phyloP scores from a whole-genome alignment of 2,888 invertebrate genomes.

The Hololepta plana region DNA sequence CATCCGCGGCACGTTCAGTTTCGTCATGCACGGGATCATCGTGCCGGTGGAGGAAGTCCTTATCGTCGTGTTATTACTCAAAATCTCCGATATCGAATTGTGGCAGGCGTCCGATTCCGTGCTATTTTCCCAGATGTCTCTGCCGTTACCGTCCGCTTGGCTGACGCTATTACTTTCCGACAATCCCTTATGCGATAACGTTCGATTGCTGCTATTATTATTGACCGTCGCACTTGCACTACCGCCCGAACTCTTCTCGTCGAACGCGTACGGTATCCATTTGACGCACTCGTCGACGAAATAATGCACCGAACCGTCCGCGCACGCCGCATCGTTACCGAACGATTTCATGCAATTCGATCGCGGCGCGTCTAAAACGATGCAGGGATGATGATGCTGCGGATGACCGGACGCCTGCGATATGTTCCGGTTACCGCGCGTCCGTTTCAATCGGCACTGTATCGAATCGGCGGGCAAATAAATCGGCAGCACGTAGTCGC shows the following conservation, averaged over 20 bases:
- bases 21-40: constrained; percentile 3
- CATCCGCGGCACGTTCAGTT: too few relatives aligned
- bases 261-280: constrained; percentile 76
- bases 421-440: constrained; percentile 9
- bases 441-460: constrained; percentile 14
- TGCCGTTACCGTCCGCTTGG: too few relatives aligned
- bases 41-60: too few relatives aligned
- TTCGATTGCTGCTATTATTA: too few relatives aligned
- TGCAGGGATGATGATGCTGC: not conserved
- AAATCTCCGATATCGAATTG: constrained; percentile 29
- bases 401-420: constrained; percentile 24
- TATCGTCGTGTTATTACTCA: too few relatives aligned
- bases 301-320: constrained; percentile 70
- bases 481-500: constrained; percentile 28
- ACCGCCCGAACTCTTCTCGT: constrained; percentile 49
- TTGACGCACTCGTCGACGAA: constrained; percentile 74
- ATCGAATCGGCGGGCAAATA: constrained; percentile 24
- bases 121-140: constrained; percentile 24
- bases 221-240: constrained; percentile 8
- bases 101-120: constrained; percentile 28
- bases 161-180: too few relatives aligned
- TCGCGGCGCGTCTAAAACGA: constrained; percentile 3
- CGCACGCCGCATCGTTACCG: constrained; percentile 19
- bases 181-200: too few relatives aligned
- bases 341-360: not conserved